Evolutionary conservation across 2,113 vertebrate genomes (phyloP).

Genomic region (Festucalex cinctus): DNA sequence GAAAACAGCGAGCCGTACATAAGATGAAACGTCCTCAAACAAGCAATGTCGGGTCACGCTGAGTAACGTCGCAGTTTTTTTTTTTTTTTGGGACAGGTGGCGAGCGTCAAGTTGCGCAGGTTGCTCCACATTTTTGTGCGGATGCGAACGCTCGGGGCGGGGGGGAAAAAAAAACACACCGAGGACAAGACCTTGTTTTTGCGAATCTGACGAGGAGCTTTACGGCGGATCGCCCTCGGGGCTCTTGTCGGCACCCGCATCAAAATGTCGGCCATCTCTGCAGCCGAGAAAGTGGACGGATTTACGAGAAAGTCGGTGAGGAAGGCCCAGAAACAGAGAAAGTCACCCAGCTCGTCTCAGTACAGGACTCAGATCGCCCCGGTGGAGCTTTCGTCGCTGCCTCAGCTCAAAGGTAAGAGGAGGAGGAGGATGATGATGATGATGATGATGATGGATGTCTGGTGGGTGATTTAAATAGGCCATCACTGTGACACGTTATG

Average conservation of each 20-base stretch:
- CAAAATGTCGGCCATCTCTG: slow-evolving; percentile 89
- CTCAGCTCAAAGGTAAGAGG: slow-evolving; percentile 88
- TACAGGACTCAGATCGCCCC: slow-evolving; percentile 83
- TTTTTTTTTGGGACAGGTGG: slow-evolving; percentile 8
- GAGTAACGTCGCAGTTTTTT: slow-evolving; percentile 31
- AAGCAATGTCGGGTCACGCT: slow-evolving; percentile 50
- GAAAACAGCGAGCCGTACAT: background rate
- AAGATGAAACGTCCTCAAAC: slow-evolving; percentile 42
- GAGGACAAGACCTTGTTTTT: slow-evolving; percentile 28
- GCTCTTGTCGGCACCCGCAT: slow-evolving; percentile 38
- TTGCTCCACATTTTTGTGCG: slow-evolving; percentile 20
- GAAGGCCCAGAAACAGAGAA: slow-evolving; percentile 91
- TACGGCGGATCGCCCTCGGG: slow-evolving; percentile 28
- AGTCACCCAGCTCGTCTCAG: slow-evolving; percentile 92
- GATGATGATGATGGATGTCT: slow-evolving; percentile 27
- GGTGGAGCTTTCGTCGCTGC: slow-evolving; percentile 87
- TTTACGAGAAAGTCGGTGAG: slow-evolving; percentile 96
- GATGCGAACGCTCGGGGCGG: slow-evolving; percentile 26
- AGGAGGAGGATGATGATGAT: no score
- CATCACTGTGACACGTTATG: background rate
- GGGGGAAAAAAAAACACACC: slow-evolving; percentile 5
- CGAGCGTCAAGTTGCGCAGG: slow-evolving; percentile 19
- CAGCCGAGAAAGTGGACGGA: slow-evolving; percentile 97
- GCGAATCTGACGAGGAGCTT: slow-evolving; percentile 15
- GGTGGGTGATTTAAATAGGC: slow-evolving; percentile 36